A percentile compares a stretch with the other conserved stretches of the same genome.
Evolutionary conservation across 2,888 invertebrate species (phyloP).

Genomic region (Drosophila anceps): DNA sequence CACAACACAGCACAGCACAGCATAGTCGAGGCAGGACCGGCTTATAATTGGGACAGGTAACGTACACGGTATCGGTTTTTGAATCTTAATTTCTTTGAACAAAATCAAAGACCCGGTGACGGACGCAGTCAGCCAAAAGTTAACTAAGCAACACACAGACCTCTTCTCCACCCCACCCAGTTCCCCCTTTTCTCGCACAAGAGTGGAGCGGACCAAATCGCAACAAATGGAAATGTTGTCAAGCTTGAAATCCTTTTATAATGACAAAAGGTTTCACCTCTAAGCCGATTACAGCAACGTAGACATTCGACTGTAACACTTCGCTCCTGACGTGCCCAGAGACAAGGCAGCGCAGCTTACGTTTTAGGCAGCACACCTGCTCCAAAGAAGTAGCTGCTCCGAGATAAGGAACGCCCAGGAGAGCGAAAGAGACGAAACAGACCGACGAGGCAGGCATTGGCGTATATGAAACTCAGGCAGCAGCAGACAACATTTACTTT

Average conservation of each 20-base stretch:
- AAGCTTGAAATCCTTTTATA: slow-evolving; percentile 81
- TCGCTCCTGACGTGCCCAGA: slow-evolving; percentile 31
- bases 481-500: slow-evolving; percentile 57
- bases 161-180: not conserved
- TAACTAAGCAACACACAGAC: slow-evolving; percentile 59
- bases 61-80: slow-evolving; percentile 71
- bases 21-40: slow-evolving; percentile 8
- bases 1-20: not conserved
- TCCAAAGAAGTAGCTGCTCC: not conserved
- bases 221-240: slow-evolving; percentile 78
- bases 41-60: slow-evolving; percentile 64
- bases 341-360: slow-evolving; percentile 31
- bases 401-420: not conserved
- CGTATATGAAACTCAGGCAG: slow-evolving; percentile 48
- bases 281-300: slow-evolving; percentile 75
- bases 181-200: too few relatives aligned
- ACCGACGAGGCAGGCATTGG: not conserved
- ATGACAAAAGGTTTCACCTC: slow-evolving; percentile 81
- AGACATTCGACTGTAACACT: slow-evolving; percentile 50
- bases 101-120: slow-evolving; percentile 56
- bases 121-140: slow-evolving; percentile 63
- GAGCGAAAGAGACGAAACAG: not conserved
- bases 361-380: slow-evolving; percentile 25
- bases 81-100: slow-evolving; percentile 77
- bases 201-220: slow-evolving; percentile 48